Conservation (phyloP, 2,113 vertebrate genomes). For the Hipposideros armiger region DNA sequence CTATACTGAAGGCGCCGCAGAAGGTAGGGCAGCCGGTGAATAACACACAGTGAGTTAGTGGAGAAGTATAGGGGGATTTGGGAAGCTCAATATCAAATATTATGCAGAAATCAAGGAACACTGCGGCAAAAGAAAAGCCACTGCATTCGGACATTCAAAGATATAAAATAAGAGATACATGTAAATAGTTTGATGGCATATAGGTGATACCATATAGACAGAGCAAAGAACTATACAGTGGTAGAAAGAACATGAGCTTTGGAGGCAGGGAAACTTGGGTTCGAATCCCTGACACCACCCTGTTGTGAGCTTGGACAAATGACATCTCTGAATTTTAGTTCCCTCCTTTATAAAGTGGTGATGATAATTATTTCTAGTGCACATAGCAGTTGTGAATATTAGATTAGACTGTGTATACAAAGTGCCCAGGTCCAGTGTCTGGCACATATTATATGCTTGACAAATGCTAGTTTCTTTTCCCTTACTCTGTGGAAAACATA, state of each 20-base stretch:
- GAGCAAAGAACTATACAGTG: background rate
- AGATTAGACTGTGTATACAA: background rate
- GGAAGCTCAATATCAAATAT: background rate
- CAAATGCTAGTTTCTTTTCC: background rate
- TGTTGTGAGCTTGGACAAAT: background rate
- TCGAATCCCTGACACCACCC: background rate
- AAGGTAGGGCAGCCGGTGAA: background rate
- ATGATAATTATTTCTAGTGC: background rate
- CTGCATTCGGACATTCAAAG: background rate
- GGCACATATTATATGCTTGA: no score
- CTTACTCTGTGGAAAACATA: background rate
- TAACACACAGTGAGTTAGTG: background rate
- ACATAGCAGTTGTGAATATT: background rate
- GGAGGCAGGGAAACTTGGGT: background rate
- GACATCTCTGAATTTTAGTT: background rate
- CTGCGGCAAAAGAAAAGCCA: background rate
- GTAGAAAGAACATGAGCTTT: background rate
- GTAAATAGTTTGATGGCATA: background rate
- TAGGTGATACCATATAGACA: background rate
- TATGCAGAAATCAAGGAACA: background rate
- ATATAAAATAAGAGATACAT: background rate
- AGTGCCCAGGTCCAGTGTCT: background rate
- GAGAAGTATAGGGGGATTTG: background rate
- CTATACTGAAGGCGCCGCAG: rapidly evolving
- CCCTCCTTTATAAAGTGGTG: background rate